Evolutionary conservation across 2,888 invertebrate genomes (phyloP), one percentile per base, ranked within the genome.

Genomic region (Drosophila quasianomalipes): DNA sequence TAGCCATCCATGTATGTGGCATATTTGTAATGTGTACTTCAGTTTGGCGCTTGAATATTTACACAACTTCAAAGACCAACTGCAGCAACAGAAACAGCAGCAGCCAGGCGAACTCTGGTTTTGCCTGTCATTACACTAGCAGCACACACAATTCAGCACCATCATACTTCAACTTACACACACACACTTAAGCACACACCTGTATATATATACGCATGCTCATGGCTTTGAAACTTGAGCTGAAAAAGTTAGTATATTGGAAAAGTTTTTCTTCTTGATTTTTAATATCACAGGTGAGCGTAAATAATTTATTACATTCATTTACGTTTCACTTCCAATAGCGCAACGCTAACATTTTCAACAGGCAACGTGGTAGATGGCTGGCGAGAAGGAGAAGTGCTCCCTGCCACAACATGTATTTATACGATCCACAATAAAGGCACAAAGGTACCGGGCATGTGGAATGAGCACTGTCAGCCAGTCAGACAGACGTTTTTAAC

Each of bases 291-390:
- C 90, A 91, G 91, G 84, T 84, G 85, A 89, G 79, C 84, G 89
- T 91, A 88, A 85, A 90, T 91, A 91, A 91, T 91, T 91, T 91
- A 91, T 91, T 82, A 89, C 91, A 88, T 91, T 91, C 90, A 90
- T 89, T 91, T 91, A 90, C 85, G 90, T 83, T 91, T 89, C 91
- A 78, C 89, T 80, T 83, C 84, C 83, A 87, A 90, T 91, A 90
- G 90, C 83, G 78, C 79, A 78, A 84, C 84, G 79, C 79, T 80
- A 83, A 85, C 76, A 83, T 78, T 81, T 76, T 72, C 70, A 79
- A 73, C 68, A 76, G 53, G 59, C 74, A 71, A 39, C 57, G 61
- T 63, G 54, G 49, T 16, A 16, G 12, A 35, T 14, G 53, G 28
- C 19, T 14, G 5, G 14, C 16, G 28, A 16, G 58, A 59, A 3